Percentiles rank a stretch among this genome's conserved stretches.
Conservation (phyloP, 2,888 invertebrate species). For the Papilio protenor region DNA sequence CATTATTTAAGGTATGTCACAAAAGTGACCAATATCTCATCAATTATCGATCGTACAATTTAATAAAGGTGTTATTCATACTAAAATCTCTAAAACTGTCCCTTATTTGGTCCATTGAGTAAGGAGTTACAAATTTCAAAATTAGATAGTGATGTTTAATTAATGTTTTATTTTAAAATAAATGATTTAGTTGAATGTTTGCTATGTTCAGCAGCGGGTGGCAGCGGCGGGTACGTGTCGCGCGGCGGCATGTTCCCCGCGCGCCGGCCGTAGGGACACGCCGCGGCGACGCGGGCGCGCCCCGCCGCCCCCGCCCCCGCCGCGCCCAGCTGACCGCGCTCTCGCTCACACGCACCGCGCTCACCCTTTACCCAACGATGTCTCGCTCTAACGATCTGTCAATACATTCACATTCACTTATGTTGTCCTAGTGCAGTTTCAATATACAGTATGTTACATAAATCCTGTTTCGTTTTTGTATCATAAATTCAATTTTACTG, state of each 20-base stretch:
- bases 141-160: no score
- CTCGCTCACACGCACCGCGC: conserved; percentile 1
- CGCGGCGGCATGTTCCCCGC: conserved; percentile 56
- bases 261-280: conserved; percentile 70
- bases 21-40: no score
- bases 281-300: conserved; percentile 61
- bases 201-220: conserved; percentile 49
- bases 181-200: neutral
- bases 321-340: conserved; percentile 48
- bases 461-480: conserved; percentile 11
- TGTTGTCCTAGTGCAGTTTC: neutral
- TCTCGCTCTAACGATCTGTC: conserved; percentile 8
- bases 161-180: no score
- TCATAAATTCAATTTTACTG: neutral
- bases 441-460: conserved; percentile 39
- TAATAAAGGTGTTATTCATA: no score
- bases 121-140: no score
- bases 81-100: no score
- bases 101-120: no score
- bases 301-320: conserved; percentile 46
- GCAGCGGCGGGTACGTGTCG: conserved; percentile 50
- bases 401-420: neutral
- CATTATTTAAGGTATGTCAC: no score
- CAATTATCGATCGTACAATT: no score
- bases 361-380: conserved; percentile 30